Percentiles rank a stretch among this genome's conserved stretches.
These are phyloP conservation scores for Tryphoninae sp. DNA, from an alignment of 2,888 invertebrate genomes.

Conservation along the genomic window DNA sequence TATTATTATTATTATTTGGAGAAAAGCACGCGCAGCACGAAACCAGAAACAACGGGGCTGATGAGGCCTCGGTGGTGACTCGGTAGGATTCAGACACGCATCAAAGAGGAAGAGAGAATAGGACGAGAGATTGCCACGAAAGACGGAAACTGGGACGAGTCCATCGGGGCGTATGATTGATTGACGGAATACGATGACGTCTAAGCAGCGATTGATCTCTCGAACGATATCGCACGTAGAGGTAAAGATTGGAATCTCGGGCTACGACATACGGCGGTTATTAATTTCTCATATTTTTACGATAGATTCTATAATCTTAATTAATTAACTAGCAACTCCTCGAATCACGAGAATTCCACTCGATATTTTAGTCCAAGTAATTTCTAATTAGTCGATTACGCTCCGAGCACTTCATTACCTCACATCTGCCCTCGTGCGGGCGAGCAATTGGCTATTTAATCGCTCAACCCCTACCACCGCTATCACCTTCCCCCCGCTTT, in stretches of 20 bases:
- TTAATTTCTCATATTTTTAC: background rate
- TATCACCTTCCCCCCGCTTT: background rate
- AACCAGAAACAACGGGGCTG: slow-evolving; percentile 14
- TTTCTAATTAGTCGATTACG: background rate
- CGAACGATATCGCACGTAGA: background rate
- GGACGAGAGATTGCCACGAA: background rate
- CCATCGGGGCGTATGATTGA: slow-evolving; percentile 26
- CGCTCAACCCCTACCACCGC: background rate
- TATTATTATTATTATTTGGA: background rate
- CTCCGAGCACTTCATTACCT: background rate
- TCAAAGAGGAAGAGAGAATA: slow-evolving; percentile 6
- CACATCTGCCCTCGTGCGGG: background rate
- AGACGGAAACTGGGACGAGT: slow-evolving; percentile 24
- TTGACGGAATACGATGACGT: background rate
- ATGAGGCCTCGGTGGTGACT: slow-evolving; percentile 12
- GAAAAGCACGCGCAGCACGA: slow-evolving; percentile 4
- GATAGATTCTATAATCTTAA: background rate
- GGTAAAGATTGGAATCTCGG: background rate
- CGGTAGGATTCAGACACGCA: background rate
- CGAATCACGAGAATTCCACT: background rate
- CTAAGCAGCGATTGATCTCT: background rate
- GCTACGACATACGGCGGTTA: background rate
- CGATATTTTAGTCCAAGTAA: slow-evolving; percentile 12
- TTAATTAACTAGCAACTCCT: slow-evolving; percentile 5
- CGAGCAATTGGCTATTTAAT: slow-evolving; percentile 50